phyloP scores from a whole-genome alignment of 2,797 vertebrate genomes.

The Fratercula arctica region DNA sequence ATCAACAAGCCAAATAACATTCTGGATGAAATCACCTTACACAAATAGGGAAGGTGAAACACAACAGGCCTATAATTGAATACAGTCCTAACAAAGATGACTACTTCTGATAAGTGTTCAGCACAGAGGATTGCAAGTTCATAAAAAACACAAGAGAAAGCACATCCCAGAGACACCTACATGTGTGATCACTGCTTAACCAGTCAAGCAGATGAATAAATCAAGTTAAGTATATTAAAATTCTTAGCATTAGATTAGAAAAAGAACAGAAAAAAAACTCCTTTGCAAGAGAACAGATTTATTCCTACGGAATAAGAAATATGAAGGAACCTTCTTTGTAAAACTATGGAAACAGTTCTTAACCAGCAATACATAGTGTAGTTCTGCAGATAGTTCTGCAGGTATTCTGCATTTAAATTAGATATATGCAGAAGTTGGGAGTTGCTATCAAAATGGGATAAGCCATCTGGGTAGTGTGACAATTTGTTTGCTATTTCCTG shows the following conservation, averaged over 20 bases:
- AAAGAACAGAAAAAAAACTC: background rate
- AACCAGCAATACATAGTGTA: background rate
- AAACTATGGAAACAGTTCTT: background rate
- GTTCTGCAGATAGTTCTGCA: background rate
- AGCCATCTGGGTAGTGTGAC: background rate
- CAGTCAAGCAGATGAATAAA: background rate
- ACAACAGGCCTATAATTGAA: background rate
- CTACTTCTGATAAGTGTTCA: background rate
- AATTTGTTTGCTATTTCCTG: background rate
- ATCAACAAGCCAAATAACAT: conserved; percentile 3
- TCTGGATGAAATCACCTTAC: conserved; percentile 1
- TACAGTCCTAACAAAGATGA: background rate
- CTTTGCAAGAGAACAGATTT: background rate
- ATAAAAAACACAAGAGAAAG: background rate
- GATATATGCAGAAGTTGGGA: background rate
- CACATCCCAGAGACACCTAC: background rate
- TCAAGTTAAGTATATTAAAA: background rate
- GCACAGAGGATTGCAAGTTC: background rate
- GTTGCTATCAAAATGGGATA: background rate
- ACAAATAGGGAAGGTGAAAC: conserved; percentile 4
- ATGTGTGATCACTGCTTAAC: background rate
- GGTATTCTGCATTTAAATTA: background rate
- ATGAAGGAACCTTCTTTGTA: background rate
- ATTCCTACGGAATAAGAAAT: background rate
- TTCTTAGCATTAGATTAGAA: background rate